Conservation (phyloP, 2,888 invertebrate species). For the Periphyllus acericola region DNA sequence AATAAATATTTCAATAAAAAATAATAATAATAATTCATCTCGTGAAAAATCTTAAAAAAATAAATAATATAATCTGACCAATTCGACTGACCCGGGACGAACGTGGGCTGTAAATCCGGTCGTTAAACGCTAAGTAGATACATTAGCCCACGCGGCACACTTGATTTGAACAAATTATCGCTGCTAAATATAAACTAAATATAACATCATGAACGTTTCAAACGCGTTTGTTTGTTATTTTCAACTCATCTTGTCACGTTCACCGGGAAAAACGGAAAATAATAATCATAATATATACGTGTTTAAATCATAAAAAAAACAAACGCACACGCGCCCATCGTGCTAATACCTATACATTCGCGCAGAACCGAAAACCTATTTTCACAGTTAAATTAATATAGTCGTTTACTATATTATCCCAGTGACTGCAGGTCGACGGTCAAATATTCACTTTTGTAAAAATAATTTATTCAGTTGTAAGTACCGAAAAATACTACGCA, state of each 20-base stretch:
- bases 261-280: neutral
- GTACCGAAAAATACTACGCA: too few species aligned
- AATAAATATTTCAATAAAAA: slow-evolving; percentile 1
- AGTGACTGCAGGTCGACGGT: too few species aligned
- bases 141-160: neutral
- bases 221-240: neutral
- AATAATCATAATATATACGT: too few species aligned
- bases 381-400: too few species aligned
- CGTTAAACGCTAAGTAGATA: neutral
- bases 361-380: too few species aligned
- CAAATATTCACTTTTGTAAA: too few species aligned
- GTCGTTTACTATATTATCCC: too few species aligned
- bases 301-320: too few species aligned
- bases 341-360: too few species aligned
- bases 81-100: neutral
- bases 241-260: neutral
- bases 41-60: neutral
- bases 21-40: neutral
- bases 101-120: neutral
- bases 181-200: neutral
- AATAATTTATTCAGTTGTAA: too few species aligned
- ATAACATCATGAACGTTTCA: neutral
- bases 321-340: too few species aligned
- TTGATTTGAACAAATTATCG: neutral
- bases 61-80: neutral